Evolutionary conservation across 2,113 vertebrate genomes (phyloP).

Genomic region (Argyrosomus japonicus): DNA sequence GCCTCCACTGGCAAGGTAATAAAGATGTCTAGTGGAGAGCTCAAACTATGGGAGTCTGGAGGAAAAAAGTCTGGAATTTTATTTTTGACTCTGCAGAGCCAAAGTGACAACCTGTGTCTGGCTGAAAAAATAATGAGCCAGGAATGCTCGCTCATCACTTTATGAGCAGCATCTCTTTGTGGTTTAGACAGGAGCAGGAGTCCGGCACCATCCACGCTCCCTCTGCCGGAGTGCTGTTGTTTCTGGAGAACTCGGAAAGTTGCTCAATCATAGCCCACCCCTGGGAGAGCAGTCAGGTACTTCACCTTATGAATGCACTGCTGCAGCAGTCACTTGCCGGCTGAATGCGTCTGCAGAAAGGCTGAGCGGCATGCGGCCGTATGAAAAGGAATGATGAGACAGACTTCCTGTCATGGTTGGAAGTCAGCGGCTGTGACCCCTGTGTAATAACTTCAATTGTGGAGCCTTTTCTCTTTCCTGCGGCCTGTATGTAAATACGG

Average conservation of each 20-base stretch:
- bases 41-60: constrained; percentile 62
- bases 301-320: constrained; percentile 59
- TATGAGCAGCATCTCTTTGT: constrained; percentile 53
- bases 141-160: constrained; percentile 71
- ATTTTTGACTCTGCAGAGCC: constrained; percentile 79
- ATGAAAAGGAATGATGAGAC: constrained; percentile 54
- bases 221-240: constrained; percentile 35
- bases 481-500: constrained; percentile 40
- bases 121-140: constrained; percentile 82
- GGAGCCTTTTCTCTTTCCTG: constrained; percentile 30
- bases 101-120: constrained; percentile 80
- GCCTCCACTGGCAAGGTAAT: constrained; percentile 65
- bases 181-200: constrained; percentile 48
- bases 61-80: constrained; percentile 64
- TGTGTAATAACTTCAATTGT: constrained; percentile 57
- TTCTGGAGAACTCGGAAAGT: constrained; percentile 53
- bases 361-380: constrained; percentile 33
- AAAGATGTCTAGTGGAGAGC: constrained; percentile 74
- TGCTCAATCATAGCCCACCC: constrained; percentile 51
- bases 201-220: constrained; percentile 26
- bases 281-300: constrained; percentile 48
- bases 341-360: constrained; percentile 50
- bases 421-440: constrained; percentile 58
- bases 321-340: constrained; percentile 46
- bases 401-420: constrained; percentile 52